Percentiles rank a stretch among this genome's conserved stretches.
Conservation (phyloP, 2,797 vertebrate genomes). For the Sebastes matsubarae region DNA sequence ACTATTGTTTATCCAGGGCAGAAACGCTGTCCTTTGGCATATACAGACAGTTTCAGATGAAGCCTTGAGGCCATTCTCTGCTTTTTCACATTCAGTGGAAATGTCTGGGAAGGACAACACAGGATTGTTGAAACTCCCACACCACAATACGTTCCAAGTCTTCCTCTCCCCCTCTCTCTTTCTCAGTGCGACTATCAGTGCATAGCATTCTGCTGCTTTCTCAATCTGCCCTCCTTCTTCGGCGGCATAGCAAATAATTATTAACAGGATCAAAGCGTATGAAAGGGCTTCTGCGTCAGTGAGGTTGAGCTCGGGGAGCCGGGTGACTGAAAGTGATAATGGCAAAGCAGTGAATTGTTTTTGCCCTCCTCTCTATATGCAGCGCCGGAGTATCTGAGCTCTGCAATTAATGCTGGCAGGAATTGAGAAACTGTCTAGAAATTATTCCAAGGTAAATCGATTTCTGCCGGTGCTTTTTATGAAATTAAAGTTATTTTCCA, state of each 20-base stretch:
- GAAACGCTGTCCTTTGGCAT: constrained; percentile 26
- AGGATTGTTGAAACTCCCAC: constrained; percentile 35
- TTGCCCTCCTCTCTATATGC: constrained; percentile 15
- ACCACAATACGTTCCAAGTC: constrained; percentile 23
- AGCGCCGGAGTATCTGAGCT: neutral
- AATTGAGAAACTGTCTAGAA: neutral
- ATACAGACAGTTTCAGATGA: neutral
- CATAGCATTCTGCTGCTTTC: constrained; percentile 44
- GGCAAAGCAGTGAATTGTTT: constrained; percentile 48
- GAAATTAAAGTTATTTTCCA: neutral
- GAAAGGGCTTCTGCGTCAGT: constrained; percentile 50
- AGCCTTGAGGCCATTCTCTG: neutral
- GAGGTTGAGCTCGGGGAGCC: constrained; percentile 62
- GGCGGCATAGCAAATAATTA: constrained; percentile 66
- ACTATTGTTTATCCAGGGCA: neutral
- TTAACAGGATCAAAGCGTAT: constrained; percentile 72
- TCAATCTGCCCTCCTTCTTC: constrained; percentile 57
- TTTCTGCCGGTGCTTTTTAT: constrained; percentile 1
- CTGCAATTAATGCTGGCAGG: neutral
- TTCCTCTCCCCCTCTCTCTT: neutral
- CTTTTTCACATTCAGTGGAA: constrained; percentile 15
- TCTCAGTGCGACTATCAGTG: constrained; percentile 42
- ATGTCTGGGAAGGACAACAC: constrained; percentile 31
- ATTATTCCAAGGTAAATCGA: constrained; percentile 6
- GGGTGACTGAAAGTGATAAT: constrained; percentile 65